Conservation (phyloP, 2,113 vertebrate genomes). For the Panurus biarmicus region DNA sequence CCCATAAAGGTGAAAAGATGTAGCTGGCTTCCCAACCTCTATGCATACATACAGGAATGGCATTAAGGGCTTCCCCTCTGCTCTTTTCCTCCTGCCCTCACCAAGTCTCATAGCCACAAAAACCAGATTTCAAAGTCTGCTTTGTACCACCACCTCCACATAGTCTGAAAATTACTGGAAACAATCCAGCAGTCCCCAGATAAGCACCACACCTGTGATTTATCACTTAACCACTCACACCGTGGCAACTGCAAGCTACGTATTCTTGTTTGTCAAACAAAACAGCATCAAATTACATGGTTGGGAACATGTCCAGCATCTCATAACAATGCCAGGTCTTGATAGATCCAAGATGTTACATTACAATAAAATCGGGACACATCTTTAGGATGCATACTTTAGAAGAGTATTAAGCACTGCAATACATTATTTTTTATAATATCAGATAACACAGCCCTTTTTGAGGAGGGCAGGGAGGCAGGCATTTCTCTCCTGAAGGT, state of each 20-base stretch:
- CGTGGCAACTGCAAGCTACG: neutral
- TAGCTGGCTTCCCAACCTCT: neutral
- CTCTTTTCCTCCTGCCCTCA: neutral
- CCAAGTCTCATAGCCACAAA: neutral
- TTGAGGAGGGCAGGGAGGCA: neutral
- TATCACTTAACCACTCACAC: neutral
- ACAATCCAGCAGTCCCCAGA: neutral
- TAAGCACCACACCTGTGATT: neutral
- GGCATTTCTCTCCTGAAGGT: neutral
- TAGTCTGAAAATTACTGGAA: neutral
- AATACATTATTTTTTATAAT: neutral
- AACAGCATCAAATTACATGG: neutral
- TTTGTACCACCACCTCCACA: neutral
- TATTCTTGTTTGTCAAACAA: conserved; percentile 5
- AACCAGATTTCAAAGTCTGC: neutral
- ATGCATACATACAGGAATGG: rapidly evolving
- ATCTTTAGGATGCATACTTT: neutral
- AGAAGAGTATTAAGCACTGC: neutral
- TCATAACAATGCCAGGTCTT: neutral
- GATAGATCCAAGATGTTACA: neutral
- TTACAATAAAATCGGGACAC: neutral
- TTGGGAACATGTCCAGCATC: neutral
- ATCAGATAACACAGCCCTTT: neutral
- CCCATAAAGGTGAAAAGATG: neutral
- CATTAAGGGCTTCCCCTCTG: neutral